These are phyloP conservation scores for Coecobrya sp. DNA, from an alignment of 2,888 invertebrate genomes.

Conservation along the genomic window DNA sequence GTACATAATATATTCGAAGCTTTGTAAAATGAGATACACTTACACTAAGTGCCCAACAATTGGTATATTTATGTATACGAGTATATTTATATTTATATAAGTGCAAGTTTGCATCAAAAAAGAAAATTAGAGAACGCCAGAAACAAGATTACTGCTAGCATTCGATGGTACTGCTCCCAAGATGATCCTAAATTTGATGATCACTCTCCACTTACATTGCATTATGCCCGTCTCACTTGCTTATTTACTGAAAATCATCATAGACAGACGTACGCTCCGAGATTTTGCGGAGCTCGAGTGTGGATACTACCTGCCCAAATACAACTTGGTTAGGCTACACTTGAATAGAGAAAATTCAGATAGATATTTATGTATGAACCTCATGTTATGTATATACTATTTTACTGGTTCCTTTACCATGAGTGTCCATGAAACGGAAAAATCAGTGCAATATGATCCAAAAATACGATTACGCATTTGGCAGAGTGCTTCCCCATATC, in stretches of 20 bases:
- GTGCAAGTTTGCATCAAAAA: background rate
- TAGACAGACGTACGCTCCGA: slow-evolving; percentile 41
- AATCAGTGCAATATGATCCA: slow-evolving; percentile 76
- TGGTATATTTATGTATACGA: too few species aligned
- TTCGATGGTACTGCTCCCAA: slow-evolving; percentile 68
- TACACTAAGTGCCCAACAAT: too few species aligned
- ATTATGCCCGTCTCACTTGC: slow-evolving; percentile 59
- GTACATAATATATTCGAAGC: too few species aligned
- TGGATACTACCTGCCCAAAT: background rate
- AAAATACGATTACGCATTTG: slow-evolving; percentile 75
- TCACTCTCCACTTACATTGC: slow-evolving; percentile 69
- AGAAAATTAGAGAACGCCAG: background rate
- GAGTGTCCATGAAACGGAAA: slow-evolving; percentile 65
- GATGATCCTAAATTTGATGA: slow-evolving; percentile 76
- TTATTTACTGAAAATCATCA: slow-evolving; percentile 66
- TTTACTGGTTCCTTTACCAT: slow-evolving; percentile 42
- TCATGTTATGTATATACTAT: slow-evolving; percentile 23
- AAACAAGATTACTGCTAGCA: slow-evolving; percentile 10
- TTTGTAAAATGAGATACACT: too few species aligned
- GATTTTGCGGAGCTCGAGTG: background rate
- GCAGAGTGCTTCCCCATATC: slow-evolving; percentile 72
- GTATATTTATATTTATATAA: too few species aligned
- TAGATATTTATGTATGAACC: background rate
- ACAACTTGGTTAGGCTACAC: background rate
- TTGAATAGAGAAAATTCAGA: background rate